Percentiles rank a stretch among this genome's conserved stretches.
Evolutionary conservation across 2,888 invertebrate genomes (phyloP).

Genomic region (Pammene aurita): DNA sequence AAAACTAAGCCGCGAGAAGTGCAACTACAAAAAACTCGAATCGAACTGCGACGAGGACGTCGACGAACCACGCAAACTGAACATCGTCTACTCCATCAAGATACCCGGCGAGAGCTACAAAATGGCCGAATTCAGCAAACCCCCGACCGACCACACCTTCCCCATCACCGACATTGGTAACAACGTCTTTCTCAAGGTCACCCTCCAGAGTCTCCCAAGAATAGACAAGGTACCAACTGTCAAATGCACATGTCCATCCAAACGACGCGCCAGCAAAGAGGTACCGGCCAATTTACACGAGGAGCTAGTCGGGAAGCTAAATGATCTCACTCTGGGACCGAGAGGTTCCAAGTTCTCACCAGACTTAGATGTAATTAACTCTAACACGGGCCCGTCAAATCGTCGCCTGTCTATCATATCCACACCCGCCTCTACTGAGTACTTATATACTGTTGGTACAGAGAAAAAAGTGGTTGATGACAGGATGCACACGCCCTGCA

Average conservation of each 20-base stretch:
- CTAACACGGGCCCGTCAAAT: conserved; percentile 56
- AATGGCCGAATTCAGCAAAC: conserved; percentile 79
- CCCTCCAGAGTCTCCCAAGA: conserved; percentile 88
- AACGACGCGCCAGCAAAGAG: conserved; percentile 69
- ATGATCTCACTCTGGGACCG: conserved; percentile 75
- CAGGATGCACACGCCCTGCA: conserved; percentile 87
- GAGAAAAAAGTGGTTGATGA: conserved; percentile 84
- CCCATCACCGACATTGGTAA: conserved; percentile 87
- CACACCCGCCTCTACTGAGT: conserved; percentile 52
- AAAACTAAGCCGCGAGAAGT: conserved; percentile 77
- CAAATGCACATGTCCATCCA: conserved; percentile 68
- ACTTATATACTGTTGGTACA: conserved; percentile 49
- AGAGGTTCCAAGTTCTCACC: conserved; percentile 55
- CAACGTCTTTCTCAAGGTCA: conserved; percentile 84
- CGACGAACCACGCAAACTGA: conserved; percentile 69
- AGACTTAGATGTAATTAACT: conserved; percentile 54
- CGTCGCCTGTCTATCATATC: conserved; percentile 59
- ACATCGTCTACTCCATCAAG: conserved; percentile 87
- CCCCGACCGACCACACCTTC: conserved; percentile 87
- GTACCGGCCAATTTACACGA: conserved; percentile 60
- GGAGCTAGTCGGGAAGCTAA: conserved; percentile 69
- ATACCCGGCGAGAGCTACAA: conserved; percentile 85
- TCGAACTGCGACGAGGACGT: conserved; percentile 70
- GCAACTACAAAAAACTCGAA: conserved; percentile 78
- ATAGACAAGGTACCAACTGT: conserved; percentile 87